Evolutionary conservation across 2,797 vertebrate genomes (phyloP), one percentile per base, ranked within the genome.

Genomic region (Orientallactaga sibirica): DNA sequence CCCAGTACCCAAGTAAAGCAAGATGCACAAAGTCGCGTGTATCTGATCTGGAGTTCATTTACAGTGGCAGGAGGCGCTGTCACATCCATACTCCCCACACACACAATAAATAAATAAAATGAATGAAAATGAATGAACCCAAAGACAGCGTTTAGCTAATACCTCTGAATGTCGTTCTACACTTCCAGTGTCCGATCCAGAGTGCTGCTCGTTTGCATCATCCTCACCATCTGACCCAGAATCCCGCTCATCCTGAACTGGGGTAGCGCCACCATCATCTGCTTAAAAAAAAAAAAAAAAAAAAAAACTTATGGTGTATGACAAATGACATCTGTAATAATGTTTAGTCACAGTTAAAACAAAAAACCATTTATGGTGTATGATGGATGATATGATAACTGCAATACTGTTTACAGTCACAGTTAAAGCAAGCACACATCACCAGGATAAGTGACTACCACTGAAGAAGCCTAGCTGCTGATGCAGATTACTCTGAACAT

Each of bases 251-350:
- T 99, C 99, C 97, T 99, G 99, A 64, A 99, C 99, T 5, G 99
- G 99, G 88, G 99, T 99, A 76, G 99, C 99, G 70, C 99, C 99
- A 73, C 99, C 99, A 74, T 99, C 99, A 97, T 99, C 99, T 99
- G 96, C 81, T 95, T 89, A 93, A 48, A 96, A 84, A 93, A 88
- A 48, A 5, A 48, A 43, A 93, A 90, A 93, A 80, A 92, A 96
- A 97, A 92, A 86, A 83, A 77, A 89, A 94, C 91, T 97, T 87
- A 91, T 87, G 90, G 91, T 92, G 52, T 64, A 94, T 96, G 94
- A 89, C 73, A 84, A 80, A 90, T 76, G 75, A 10, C 9, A 74
- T 86, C 70, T 76, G 18, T 24, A 64, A 33, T 29, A 75, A 64
- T 74, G 55, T 48, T 52, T 76, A 76, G 22, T 52, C 18, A 71